A percentile compares a stretch with the other conserved stretches of the same genome.
Conservation (phyloP, 2,888 invertebrate species). For the Folsomia candida region DNA sequence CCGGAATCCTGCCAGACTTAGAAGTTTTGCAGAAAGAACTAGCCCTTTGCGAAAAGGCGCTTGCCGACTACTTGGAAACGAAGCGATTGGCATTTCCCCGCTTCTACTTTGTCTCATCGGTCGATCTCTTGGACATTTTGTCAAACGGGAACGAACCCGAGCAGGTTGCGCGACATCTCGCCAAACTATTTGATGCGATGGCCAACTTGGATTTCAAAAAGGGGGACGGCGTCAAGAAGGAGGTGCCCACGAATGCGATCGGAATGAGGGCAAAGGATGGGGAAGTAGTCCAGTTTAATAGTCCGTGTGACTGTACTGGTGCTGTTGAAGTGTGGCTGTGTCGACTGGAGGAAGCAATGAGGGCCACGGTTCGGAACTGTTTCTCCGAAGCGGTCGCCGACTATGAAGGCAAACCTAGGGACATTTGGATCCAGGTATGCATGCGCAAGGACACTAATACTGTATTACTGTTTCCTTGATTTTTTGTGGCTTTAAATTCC, state of each 20-base stretch:
- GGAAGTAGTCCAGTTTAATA: conserved; percentile 69
- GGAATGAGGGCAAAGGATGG: conserved; percentile 95
- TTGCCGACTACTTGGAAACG: conserved; percentile 94
- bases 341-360: conserved; percentile 80
- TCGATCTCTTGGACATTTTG: conserved; percentile 87
- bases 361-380: conserved; percentile 74
- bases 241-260: conserved; percentile 59
- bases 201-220: conserved; percentile 72
- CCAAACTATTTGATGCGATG: conserved; percentile 93
- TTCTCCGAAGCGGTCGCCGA: conserved; percentile 82
- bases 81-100: conserved; percentile 93
- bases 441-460: too few species aligned
- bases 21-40: conserved; percentile 81
- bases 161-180: conserved; percentile 80
- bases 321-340: conserved; percentile 92
- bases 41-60: conserved; percentile 89
- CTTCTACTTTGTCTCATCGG: conserved; percentile 96
- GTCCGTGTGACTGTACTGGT: conserved; percentile 77
- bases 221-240: conserved; percentile 20
- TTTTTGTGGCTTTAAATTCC: too few species aligned
- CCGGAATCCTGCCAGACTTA: conserved; percentile 73
- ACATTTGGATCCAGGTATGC: conserved; percentile 93
- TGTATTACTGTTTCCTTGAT: too few species aligned
- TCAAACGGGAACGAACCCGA: conserved; percentile 94
- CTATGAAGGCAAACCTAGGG: conserved; percentile 92